phyloP scores from a whole-genome alignment of 2,113 vertebrate genomes.

The Atlantisia rogersi region DNA sequence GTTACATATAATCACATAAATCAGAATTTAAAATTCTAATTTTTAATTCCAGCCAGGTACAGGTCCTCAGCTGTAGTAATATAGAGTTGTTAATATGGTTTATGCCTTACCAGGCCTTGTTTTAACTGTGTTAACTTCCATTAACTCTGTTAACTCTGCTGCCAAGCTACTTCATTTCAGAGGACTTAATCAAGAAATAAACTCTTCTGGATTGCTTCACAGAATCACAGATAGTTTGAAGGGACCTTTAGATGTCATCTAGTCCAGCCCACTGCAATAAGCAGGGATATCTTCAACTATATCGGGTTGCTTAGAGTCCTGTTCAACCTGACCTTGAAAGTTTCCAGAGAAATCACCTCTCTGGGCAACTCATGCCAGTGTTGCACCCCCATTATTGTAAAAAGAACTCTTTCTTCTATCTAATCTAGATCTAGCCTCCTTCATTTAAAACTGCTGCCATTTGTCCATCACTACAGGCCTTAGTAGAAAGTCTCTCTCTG shows the following conservation, averaged over 20 bases:
- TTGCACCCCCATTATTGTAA: accelerated
- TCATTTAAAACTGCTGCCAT: not conserved
- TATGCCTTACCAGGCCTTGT: not conserved
- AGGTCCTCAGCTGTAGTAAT: not conserved
- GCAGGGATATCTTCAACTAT: not conserved
- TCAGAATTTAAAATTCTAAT: too few species aligned
- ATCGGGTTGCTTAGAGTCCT: not conserved
- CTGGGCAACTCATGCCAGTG: not conserved
- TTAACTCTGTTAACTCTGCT: not conserved
- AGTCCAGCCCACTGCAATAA: not conserved
- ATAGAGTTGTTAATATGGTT: not conserved
- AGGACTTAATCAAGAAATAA: not conserved
- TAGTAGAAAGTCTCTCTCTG: not conserved
- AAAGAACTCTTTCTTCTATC: not conserved
- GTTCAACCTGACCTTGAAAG: not conserved
- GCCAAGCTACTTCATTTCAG: not conserved
- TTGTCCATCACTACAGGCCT: not conserved
- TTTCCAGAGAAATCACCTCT: not conserved
- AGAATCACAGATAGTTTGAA: not conserved
- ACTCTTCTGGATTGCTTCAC: not conserved
- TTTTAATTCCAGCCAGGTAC: not conserved
- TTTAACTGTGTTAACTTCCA: not conserved
- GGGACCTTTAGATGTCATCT: not conserved
- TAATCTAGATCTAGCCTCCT: not conserved
- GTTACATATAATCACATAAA: not conserved